Evolutionary conservation across 2,888 invertebrate species (phyloP).

Genomic region (Camptogramma bilineatum): DNA sequence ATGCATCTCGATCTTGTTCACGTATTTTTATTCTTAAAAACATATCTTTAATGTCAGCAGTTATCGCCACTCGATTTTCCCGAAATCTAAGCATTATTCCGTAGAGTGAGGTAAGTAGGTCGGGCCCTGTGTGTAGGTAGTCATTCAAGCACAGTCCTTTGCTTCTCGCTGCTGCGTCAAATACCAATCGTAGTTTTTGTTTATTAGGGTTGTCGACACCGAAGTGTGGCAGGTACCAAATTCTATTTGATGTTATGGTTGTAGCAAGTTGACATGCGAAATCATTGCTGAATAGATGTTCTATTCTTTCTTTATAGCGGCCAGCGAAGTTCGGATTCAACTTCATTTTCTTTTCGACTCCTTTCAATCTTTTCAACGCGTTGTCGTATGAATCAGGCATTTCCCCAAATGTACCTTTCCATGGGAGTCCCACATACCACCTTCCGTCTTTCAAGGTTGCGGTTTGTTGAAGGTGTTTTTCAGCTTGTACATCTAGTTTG

Average conservation of each 20-base stretch:
- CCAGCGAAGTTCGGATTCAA: no score
- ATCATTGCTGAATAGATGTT: no score
- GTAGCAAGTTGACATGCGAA: no score
- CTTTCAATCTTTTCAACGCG: no score
- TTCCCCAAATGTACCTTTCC: no score
- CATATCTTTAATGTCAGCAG: conserved; percentile 33
- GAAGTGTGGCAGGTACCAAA: neutral
- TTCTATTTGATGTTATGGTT: neutral
- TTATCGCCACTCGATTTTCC: conserved; percentile 25
- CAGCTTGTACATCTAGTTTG: no score
- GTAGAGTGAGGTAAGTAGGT: conserved; percentile 43
- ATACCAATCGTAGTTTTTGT: neutral
- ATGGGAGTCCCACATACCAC: no score
- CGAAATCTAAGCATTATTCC: conserved; percentile 50
- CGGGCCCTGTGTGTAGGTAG: conserved; percentile 42
- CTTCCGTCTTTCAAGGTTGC: no score
- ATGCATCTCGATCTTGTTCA: conserved; percentile 20
- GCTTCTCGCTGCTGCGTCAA: neutral
- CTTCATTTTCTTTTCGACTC: no score
- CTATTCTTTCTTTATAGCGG: no score
- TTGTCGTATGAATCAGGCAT: no score
- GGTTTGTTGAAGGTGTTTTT: no score
- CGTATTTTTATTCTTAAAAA: conserved; percentile 25
- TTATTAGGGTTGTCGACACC: neutral
- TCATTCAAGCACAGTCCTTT: conserved; percentile 17